Base-by-base conservation (phyloP, 64 coral and sea anemone species). In the Hydrozoanthus tunicans region DNA sequence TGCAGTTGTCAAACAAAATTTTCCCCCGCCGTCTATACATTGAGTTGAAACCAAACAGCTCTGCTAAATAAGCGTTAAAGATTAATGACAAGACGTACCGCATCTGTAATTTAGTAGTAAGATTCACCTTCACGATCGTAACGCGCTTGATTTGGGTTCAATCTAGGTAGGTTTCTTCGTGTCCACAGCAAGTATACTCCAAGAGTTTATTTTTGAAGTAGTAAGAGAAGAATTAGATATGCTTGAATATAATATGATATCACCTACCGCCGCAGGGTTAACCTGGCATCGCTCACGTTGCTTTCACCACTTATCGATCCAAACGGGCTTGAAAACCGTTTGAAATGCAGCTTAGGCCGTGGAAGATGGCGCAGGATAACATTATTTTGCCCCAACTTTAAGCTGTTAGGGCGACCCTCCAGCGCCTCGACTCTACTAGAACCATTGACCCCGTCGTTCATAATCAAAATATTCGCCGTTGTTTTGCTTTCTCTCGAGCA, bases 271-370 rank as follows among this genome's bases (percentile, higher is more conserved):
- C 53, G 68, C 12, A 56, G 24, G 70, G 84, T 88, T 88, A 88
- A 88, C 74, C 68, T 60, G 11, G 56, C 58, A 88, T 74, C 70
- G 51, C 56, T 73, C 56, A 56, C 14, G 56, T 59, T 88, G 55
- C 13, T 73, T 13, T 88, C 84, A 17, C 73, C 56, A 17, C 56
- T 24, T 59, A 88, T 54, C 12, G 84, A 88, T 73, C 68, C 69
- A 10, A 88, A 9, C 53, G 84, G 84, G 56, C 68, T 88, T 26
- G 84, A 88, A 74, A 88, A 88, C 69, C 84, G 68, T 88, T 88
- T 88, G 56, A 88, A 51, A 5, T 74, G 84, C 51, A 88, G 12
- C 6, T 88, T 88, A 17, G 84, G 84, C 60, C 84, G 74, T 55
- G 84, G 84, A 75, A 88, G 70, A 60, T 88, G 68, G 56, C 84